Percentiles rank a stretch among this genome's conserved stretches.
Evolutionary conservation across 2,888 invertebrate genomes (phyloP).

Genomic region (Heliconius aoede): DNA sequence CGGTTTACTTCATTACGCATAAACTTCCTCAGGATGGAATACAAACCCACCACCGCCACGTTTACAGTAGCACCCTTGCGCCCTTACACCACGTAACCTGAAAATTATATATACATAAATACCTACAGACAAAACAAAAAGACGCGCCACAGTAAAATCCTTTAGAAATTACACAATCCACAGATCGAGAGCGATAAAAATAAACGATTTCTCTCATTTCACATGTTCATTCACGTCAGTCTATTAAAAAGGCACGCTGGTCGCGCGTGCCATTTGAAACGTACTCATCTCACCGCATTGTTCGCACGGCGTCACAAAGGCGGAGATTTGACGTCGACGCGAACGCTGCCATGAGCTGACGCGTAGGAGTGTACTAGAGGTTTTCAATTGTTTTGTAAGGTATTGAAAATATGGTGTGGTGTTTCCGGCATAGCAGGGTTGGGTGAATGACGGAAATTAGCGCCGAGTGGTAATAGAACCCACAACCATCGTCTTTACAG

Average conservation of each 20-base stretch:
- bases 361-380: background rate
- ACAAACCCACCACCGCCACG: too few species aligned
- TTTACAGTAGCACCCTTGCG: too few species aligned
- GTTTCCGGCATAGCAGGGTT: too few species aligned
- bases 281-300: background rate
- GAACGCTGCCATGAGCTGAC: conserved; percentile 21
- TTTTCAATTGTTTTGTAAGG: background rate
- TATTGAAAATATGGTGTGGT: too few species aligned
- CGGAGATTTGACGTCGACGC: conserved; percentile 29
- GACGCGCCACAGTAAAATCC: background rate
- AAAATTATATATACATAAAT: too few species aligned
- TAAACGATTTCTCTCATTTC: conserved; percentile 18
- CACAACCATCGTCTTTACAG: too few species aligned
- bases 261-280: conserved; percentile 19
- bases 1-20: too few species aligned
- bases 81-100: too few species aligned
- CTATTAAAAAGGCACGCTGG: conserved; percentile 14
- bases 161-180: background rate
- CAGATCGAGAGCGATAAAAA: conserved; percentile 2
- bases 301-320: conserved; percentile 25
- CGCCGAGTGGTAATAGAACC: too few species aligned
- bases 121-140: background rate
- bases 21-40: too few species aligned
- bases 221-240: conserved; percentile 19
- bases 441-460: too few species aligned